Base-by-base conservation (phyloP, 1,140 invertebrate genomes). In the Dendrolimus punctatus region DNA sequence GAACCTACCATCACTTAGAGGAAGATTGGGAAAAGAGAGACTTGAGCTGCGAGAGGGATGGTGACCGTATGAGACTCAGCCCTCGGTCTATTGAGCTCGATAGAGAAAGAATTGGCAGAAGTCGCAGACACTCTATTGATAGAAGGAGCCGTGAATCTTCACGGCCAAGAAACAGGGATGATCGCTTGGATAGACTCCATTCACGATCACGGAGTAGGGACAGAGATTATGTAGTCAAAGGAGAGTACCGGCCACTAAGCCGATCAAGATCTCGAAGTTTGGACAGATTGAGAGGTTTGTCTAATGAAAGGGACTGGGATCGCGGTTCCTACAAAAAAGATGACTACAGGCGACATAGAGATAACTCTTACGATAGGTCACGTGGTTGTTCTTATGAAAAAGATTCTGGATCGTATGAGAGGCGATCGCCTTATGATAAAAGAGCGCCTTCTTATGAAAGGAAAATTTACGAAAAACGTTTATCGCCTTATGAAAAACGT, bases 1-100 rank as follows among this genome's bases (percentile, higher is more conserved):
- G 88, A 51, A 85, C 87, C 42, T 90, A 91, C 64, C 89, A 90
- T 62, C 89, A 90, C 66, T 76, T 87, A n/a, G 85, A 87, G 5
- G 86, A 84, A 49, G 76, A 81, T 4, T 90, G 89, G 88, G 88
- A 90, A 48, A 87, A 85, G 48, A 60, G 79, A 46, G 87, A 88
- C 54, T 64, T 82, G n/a, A 88, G 88, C 49, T 80, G 81, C 45
- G 87, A 88, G 46, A 76, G 88, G 60, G 89, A 89, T 5, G 64
- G 60, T 41, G 78, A 86, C 43, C 69, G 83, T 43, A 9, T 80
- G 41, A 71, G 84, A 44, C 80, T 72, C 42, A 85, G 79, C 47
- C 77, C 84, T 6, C 60, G 79, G 6, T 74, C 80, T 9, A 42
- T 83, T 39, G 80, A 84, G 39, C 60, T 66, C 49, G 79, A 80